Percentiles rank a stretch among this genome's conserved stretches.
Conservation (phyloP, 2,113 vertebrate genomes). For the Hipposideros armiger region DNA sequence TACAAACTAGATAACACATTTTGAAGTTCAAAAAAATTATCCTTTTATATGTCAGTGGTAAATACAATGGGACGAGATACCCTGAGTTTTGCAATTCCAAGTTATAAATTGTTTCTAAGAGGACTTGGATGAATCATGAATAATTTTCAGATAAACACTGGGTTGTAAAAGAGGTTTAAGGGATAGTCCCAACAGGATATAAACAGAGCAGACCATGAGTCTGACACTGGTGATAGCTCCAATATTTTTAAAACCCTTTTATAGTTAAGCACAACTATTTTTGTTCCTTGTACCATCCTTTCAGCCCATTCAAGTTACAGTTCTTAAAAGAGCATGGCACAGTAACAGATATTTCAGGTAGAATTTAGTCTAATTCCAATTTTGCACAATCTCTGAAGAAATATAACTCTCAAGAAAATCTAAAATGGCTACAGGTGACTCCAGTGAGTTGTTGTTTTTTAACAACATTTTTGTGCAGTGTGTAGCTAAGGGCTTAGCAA, state of each 20-base stretch:
- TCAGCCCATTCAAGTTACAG: not conserved
- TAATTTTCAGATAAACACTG: not conserved
- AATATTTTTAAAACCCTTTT: not conserved
- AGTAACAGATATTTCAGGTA: slow-evolving; percentile 2
- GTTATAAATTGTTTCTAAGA: not conserved
- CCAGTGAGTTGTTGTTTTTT: not conserved
- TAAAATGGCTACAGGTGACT: not conserved
- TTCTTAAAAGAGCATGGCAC: not conserved
- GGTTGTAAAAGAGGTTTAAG: not conserved
- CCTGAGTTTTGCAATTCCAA: not conserved
- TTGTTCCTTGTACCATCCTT: not conserved
- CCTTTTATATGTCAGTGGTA: not conserved
- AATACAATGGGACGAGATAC: not conserved
- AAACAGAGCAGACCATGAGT: not conserved
- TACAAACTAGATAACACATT: not conserved
- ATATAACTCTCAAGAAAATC: not conserved
- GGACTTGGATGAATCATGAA: not conserved
- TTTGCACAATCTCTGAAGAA: not conserved
- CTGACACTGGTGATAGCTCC: not conserved
- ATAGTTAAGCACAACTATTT: not conserved
- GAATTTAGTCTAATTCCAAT: not conserved
- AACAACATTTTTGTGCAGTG: not conserved
- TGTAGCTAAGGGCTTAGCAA: not conserved
- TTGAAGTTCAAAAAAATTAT: not conserved
- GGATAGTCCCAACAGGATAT: not conserved